Conservation (phyloP, 2,113 vertebrate genomes). For the Rynchops niger region DNA sequence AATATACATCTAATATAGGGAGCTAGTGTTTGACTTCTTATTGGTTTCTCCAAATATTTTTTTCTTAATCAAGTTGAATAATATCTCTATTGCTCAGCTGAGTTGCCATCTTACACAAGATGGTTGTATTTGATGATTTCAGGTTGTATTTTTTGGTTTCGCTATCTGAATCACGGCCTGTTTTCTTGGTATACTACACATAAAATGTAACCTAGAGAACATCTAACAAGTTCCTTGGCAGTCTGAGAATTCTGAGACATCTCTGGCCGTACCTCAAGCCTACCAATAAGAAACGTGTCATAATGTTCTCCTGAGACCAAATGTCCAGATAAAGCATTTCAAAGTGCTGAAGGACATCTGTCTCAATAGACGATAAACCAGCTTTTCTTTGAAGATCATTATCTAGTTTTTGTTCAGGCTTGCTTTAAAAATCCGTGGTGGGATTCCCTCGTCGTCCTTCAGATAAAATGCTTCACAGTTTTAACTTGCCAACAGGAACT, state of each 20-base stretch:
- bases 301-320: not conserved
- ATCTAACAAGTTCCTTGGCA: not conserved
- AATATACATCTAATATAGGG: not conserved
- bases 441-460: not conserved
- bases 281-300: not conserved
- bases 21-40: not conserved
- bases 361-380: not conserved
- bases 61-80: not conserved
- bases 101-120: not conserved
- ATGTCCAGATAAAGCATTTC: not conserved
- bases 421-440: not conserved
- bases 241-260: not conserved
- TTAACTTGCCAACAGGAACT: not conserved
- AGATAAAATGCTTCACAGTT: not conserved
- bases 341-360: not conserved
- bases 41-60: not conserved
- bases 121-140: not conserved
- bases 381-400: not conserved
- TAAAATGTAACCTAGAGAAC: not conserved
- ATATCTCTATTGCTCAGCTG: not conserved
- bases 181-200: not conserved
- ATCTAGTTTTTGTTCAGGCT: not conserved
- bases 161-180: fast-evolving
- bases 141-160: not conserved
- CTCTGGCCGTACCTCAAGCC: not conserved